A percentile compares a stretch with the other conserved stretches of the same genome.
These are phyloP conservation scores for Limulus polyphemus DNA, from an alignment of 2,888 invertebrate genomes.

Conservation along the genomic window DNA sequence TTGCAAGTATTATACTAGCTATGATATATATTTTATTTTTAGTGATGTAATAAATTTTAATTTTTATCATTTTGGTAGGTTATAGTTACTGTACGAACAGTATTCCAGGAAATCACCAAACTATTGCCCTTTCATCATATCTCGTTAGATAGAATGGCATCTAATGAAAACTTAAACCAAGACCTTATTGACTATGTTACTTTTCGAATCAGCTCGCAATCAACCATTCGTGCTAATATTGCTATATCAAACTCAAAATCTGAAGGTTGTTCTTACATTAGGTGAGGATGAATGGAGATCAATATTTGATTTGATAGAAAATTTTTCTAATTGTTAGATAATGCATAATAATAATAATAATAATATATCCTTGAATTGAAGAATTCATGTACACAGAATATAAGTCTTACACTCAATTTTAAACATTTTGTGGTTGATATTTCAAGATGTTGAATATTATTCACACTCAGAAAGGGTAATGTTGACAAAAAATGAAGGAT, in stretches of 20 bases:
- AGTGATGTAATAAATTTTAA: not conserved
- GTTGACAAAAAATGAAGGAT: no score
- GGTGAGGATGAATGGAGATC: conserved; percentile 2
- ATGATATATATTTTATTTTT: no score
- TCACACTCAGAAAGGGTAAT: no score
- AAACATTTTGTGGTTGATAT: no score
- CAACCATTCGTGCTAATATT: conserved; percentile 66
- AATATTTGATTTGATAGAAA: no score
- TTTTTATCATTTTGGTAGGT: conserved; percentile 36
- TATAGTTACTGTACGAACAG: conserved; percentile 71
- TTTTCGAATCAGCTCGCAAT: conserved; percentile 62
- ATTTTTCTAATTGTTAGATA: no score
- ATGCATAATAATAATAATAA: no score
- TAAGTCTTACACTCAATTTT: no score
- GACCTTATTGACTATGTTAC: conserved; percentile 79
- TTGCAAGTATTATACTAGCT: no score
- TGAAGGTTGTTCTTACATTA: conserved; percentile 43
- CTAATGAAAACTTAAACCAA: conserved; percentile 31
- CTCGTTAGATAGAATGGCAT: conserved; percentile 35
- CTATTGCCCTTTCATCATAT: conserved; percentile 58
- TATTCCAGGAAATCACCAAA: conserved; percentile 66
- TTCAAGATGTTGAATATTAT: no score
- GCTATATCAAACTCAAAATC: conserved; percentile 29
- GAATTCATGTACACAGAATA: no score
- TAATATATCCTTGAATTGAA: no score